A percentile compares a stretch with the other conserved stretches of the same genome.
Conservation (phyloP, 2,113 vertebrate species). For the Bujurquina vittata region DNA sequence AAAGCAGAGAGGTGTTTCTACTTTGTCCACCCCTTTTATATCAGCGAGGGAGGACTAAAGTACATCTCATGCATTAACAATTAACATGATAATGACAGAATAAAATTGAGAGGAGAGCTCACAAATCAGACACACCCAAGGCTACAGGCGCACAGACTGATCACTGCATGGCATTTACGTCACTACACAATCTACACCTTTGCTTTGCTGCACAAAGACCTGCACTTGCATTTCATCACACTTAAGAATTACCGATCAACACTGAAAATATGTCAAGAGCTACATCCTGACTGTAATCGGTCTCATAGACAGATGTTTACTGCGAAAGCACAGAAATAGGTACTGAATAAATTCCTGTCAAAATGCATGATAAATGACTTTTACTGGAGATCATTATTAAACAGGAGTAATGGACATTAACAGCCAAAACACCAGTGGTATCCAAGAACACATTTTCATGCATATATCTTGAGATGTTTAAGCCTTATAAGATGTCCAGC, state of each 20-base stretch:
- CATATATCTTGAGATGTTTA: neutral
- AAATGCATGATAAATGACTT: neutral
- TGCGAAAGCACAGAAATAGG: neutral
- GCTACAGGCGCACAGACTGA: slow-evolving; percentile 70
- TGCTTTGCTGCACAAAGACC: neutral
- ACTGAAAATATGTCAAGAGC: neutral
- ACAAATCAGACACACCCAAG: slow-evolving; percentile 87
- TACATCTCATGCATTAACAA: slow-evolving; percentile 79
- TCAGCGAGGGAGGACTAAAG: slow-evolving; percentile 35
- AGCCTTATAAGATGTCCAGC: neutral
- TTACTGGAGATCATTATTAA: neutral
- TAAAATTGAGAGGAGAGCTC: slow-evolving; percentile 86
- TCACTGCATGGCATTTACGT: neutral
- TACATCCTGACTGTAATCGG: neutral
- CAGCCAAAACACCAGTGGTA: neutral
- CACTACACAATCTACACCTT: neutral
- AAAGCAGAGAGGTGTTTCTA: slow-evolving; percentile 17
- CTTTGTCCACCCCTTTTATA: slow-evolving; percentile 19
- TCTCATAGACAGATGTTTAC: slow-evolving; percentile 1
- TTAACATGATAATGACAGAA: slow-evolving; percentile 78
- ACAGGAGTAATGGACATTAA: neutral
- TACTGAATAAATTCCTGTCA: slow-evolving; percentile 2
- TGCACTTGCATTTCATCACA: neutral
- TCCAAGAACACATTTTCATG: neutral
- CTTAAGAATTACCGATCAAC: neutral